Percentiles rank a stretch among this genome's conserved stretches.
phyloP scores from a whole-genome alignment of 2,797 vertebrate species.

The Intellagama lesueurii region DNA sequence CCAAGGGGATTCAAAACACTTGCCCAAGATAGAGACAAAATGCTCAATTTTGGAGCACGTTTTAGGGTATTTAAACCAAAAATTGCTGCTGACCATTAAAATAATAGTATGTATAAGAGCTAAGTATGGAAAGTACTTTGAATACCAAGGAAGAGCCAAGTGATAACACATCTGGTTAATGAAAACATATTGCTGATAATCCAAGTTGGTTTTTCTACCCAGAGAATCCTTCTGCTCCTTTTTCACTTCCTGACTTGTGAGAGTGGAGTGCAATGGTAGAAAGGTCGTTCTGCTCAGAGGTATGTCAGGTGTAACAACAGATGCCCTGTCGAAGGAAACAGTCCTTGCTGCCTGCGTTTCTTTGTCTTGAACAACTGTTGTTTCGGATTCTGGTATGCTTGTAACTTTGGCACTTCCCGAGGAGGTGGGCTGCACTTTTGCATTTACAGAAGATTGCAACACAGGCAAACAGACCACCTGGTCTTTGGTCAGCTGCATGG shows the following conservation, averaged over 20 bases:
- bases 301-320: slow-evolving; percentile 69
- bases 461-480: slow-evolving; percentile 98
- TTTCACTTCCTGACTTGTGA: slow-evolving; percentile 70
- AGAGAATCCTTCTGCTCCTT: slow-evolving; percentile 82
- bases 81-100: slow-evolving; percentile 99
- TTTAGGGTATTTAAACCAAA: slow-evolving; percentile 99
- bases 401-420: slow-evolving; percentile 70
- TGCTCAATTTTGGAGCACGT: slow-evolving; percentile 99
- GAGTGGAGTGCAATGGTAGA: slow-evolving; percentile 70
- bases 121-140: slow-evolving; percentile 99
- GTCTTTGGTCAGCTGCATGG: slow-evolving; percentile 99
- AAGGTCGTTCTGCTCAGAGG: slow-evolving; percentile 73
- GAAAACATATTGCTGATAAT: slow-evolving; percentile 99
- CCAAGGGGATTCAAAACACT: slow-evolving; percentile 99
- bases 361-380: slow-evolving; percentile 76
- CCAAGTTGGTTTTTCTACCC: slow-evolving; percentile 93
- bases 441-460: slow-evolving; percentile 84
- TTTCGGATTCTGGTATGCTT: slow-evolving; percentile 75
- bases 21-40: slow-evolving; percentile 97
- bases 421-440: slow-evolving; percentile 66
- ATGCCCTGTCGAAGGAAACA: slow-evolving; percentile 61
- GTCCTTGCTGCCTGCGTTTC: slow-evolving; percentile 73
- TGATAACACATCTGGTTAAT: slow-evolving; percentile 99
- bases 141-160: slow-evolving; percentile 97
- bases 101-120: slow-evolving; percentile 98